phyloP scores from a whole-genome alignment of 2,888 invertebrate species.

The Sacculina carcini region DNA sequence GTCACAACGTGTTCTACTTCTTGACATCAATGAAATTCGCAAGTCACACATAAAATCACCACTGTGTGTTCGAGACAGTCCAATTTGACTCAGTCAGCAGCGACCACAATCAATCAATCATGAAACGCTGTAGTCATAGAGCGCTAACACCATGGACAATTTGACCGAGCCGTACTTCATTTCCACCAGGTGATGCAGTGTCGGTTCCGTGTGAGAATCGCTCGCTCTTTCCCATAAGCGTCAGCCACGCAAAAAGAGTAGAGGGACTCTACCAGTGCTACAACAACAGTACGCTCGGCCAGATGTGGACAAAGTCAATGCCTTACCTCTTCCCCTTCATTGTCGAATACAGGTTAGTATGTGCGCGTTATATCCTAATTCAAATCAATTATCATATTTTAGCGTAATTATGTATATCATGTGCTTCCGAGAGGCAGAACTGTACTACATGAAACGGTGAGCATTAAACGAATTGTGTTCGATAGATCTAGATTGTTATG shows the following conservation, averaged over 20 bases:
- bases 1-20: too few species aligned
- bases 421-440: background rate
- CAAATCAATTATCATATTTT: background rate
- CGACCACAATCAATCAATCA: too few species aligned
- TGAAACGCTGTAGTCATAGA: too few species aligned
- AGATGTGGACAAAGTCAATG: conserved; percentile 28
- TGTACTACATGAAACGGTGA: too few species aligned
- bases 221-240: background rate
- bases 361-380: background rate
- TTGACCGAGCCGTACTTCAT: too few species aligned
- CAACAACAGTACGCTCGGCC: conserved; percentile 27
- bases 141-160: too few species aligned
- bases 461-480: too few species aligned
- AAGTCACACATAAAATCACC: too few species aligned
- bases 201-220: background rate
- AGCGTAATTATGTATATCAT: conserved; percentile 9
- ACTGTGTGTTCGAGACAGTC: too few species aligned
- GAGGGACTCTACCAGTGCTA: conserved; percentile 26
- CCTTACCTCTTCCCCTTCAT: conserved; percentile 29
- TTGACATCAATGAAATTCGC: too few species aligned
- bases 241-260: conserved; percentile 23
- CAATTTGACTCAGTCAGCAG: too few species aligned
- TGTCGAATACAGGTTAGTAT: conserved; percentile 25
- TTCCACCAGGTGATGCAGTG: background rate
- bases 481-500: too few species aligned